These are phyloP conservation scores for Timema podura DNA, from an alignment of 2,888 invertebrate genomes.

Conservation along the genomic window DNA sequence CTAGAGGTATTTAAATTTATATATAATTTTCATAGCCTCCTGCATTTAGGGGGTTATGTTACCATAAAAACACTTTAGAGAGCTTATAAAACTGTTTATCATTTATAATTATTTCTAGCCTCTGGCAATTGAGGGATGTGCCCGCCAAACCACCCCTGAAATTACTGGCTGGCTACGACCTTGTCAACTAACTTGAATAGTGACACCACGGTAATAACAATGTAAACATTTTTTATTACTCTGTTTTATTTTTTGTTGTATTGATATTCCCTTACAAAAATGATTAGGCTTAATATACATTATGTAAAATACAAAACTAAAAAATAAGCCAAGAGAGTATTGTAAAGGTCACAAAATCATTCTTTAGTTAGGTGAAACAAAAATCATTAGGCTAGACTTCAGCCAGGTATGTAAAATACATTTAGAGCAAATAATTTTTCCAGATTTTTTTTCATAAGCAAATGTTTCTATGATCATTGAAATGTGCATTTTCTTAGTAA, in stretches of 20 bases:
- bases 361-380: no score
- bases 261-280: background rate
- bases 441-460: background rate
- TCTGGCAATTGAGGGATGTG: no score
- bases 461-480: background rate
- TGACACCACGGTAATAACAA: background rate
- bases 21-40: no score
- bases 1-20: no score
- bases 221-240: background rate
- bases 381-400: background rate
- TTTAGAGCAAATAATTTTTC: background rate
- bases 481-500: background rate
- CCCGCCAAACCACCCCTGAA: no score
- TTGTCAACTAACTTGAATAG: no score
- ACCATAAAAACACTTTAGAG: no score
- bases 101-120: no score
- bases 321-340: background rate
- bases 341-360: background rate
- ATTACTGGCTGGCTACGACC: no score
- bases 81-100: no score
- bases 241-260: background rate
- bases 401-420: background rate
- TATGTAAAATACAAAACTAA: background rate
- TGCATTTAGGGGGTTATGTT: no score
- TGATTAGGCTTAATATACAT: background rate